Evolutionary conservation across 2,888 invertebrate species (phyloP).

Genomic region (Hydrotaea cyrtoneurina): DNA sequence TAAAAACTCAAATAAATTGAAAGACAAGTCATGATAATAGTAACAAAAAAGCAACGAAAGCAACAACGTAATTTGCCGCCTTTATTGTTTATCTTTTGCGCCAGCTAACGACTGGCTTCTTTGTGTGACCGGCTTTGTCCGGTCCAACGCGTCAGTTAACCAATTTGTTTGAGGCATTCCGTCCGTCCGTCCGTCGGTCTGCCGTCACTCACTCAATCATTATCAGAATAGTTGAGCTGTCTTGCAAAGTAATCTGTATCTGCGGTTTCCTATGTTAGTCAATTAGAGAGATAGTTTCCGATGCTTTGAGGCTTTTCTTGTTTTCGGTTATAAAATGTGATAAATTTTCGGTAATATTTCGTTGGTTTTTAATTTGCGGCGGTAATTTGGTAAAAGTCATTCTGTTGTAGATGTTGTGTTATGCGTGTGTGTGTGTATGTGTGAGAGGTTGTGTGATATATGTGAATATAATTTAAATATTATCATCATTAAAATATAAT

Average conservation of each 20-base stretch:
- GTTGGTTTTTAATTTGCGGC: conserved; percentile 40
- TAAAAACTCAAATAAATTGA: conserved; percentile 58
- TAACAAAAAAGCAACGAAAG: no score
- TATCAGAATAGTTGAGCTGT: conserved; percentile 59
- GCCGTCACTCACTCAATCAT: conserved; percentile 53
- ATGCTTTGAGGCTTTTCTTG: conserved; percentile 31
- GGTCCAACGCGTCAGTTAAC: neutral
- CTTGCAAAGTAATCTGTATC: conserved; percentile 48
- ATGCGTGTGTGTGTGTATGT: neutral
- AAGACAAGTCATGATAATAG: conserved; percentile 59
- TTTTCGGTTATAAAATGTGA: conserved; percentile 35
- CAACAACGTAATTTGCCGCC: conserved; percentile 61
- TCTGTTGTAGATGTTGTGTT: neutral
- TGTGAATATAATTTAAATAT: conserved; percentile 35
- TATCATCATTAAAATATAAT: conserved; percentile 35
- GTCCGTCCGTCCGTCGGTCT: neutral
- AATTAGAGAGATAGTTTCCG: conserved; percentile 12
- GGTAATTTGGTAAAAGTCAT: conserved; percentile 38
- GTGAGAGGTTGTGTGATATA: conserved; percentile 15
- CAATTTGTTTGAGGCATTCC: neutral
- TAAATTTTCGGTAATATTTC: conserved; percentile 53
- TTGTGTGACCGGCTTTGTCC: neutral
- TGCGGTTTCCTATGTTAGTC: conserved; percentile 14
- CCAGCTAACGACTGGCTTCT: conserved; percentile 44
- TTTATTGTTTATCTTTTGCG: conserved; percentile 51